Evolutionary conservation across 2,113 vertebrate genomes (phyloP).

Genomic region (Ancistrus triradiatus): DNA sequence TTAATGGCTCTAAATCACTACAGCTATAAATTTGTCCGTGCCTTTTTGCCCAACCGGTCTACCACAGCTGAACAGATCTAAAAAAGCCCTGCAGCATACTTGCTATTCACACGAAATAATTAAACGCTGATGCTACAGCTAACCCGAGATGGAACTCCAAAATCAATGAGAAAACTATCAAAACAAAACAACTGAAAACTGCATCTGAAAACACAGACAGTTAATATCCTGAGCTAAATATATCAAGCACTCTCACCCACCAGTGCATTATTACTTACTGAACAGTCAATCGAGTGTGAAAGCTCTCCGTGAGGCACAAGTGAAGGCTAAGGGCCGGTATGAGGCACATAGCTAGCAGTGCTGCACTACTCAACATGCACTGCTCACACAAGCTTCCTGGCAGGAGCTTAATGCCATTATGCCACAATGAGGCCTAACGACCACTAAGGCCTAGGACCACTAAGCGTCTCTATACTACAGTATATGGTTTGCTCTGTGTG

Average conservation of each 20-base stretch:
- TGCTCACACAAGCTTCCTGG: constrained; percentile 34
- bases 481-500: background rate
- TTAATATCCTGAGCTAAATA: no score
- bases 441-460: background rate
- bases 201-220: no score
- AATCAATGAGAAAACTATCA: no score
- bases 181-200: no score
- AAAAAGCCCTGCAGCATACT: background rate
- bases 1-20: background rate
- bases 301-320: no score
- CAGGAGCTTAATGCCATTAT: constrained; percentile 57
- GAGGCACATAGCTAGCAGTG: no score
- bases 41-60: constrained; percentile 4
- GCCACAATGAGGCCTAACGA: constrained; percentile 64
- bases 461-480: no score
- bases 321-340: no score
- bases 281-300: no score
- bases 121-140: background rate
- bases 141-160: no score
- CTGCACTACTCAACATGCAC: constrained; percentile 2
- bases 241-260: no score
- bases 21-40: background rate
- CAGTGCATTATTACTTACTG: no score
- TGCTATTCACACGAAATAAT: background rate
- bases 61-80: background rate